Base-by-base conservation (phyloP, 2,113 vertebrate species). In the Dendrocopos noguchii region DNA sequence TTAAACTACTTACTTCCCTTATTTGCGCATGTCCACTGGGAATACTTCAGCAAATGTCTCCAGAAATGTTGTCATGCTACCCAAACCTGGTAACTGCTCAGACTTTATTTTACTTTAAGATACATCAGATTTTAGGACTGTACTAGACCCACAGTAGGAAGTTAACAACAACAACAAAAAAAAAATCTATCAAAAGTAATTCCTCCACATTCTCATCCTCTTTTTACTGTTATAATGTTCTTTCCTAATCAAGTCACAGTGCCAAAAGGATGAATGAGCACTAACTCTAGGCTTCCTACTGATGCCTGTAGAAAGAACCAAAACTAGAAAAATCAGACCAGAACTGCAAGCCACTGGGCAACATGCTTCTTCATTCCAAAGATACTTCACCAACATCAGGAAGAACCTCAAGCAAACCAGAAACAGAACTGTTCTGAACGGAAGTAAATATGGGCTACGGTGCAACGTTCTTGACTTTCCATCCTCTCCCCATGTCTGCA, bases 1-100 rank as follows among this genome's bases (percentile, higher is more conserved):
- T 82, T 72, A 72, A 87, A 91, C 79, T 78, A 68, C 76, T 87
- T 79, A 55, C 53, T 86, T 86, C 67, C 80, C 82, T 91, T 95
- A 91, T 91, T 50, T 70, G 80, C 63, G 53, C 70, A 29, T 12
- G 17, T 66, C 87, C 55, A 57, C 55, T 9, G 70, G 87, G 79
- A 91, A 91, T 56, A 75, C 50, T 65, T 65, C 27, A 57, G 39
- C 47, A 50, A 80, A 50, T 8, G 34, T 46, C 68, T 88, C 57
- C 76, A 83, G 72, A 91, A 94, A 78, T 75, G 73, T 24, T 83
- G 44, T 63, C 85, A 76, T 0, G 21, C 34, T 95, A 93, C 76
- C 73, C 80, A 90, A 91, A 88, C 0, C 52, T 93, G n/a, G 28
- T 60, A 85, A 93, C 77, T 82, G 75, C 31, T 87, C 47, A 3